Conservation (phyloP, 35 echinoderm and acorn worm species). For the Ophioderma brevispina region DNA sequence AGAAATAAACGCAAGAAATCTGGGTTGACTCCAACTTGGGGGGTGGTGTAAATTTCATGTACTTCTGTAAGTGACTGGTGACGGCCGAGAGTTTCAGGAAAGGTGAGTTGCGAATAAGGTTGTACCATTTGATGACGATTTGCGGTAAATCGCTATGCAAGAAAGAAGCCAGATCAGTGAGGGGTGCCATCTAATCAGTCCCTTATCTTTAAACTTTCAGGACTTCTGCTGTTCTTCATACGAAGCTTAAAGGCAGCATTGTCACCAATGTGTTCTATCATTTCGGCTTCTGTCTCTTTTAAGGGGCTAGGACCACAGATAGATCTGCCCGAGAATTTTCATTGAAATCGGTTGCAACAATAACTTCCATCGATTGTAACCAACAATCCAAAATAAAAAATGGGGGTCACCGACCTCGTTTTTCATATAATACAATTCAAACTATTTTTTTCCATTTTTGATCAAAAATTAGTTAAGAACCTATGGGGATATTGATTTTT, state of each 20-base stretch:
- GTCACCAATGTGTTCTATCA: too few species aligned
- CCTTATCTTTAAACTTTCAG: background rate
- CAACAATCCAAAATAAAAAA: too few species aligned
- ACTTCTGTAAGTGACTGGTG: constrained; percentile 43
- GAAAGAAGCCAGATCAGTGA: constrained; percentile 54
- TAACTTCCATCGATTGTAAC: too few species aligned
- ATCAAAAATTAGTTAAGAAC: too few species aligned
- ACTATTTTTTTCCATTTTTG: too few species aligned
- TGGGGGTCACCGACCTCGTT: too few species aligned
- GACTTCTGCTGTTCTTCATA: constrained; percentile 50
- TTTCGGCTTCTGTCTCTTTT: too few species aligned
- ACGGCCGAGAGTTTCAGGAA: constrained; percentile 51
- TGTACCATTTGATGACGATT: constrained; percentile 66
- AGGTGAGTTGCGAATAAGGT: constrained; percentile 28
- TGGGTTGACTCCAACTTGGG: constrained; percentile 17
- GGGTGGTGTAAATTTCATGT: constrained; percentile 45
- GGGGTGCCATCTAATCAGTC: constrained; percentile 79
- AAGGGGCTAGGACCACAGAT: too few species aligned
- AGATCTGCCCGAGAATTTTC: too few species aligned
- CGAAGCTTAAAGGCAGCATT: background rate
- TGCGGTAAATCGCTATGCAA: constrained; percentile 62
- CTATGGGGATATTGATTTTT: too few species aligned
- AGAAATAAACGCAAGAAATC: background rate
- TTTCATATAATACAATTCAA: too few species aligned
- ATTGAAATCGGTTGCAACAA: too few species aligned